Percentiles rank a stretch among this genome's conserved stretches.
These are phyloP conservation scores for Aporophyla nigra DNA, from an alignment of 2,888 invertebrate genomes.

Conservation along the genomic window DNA sequence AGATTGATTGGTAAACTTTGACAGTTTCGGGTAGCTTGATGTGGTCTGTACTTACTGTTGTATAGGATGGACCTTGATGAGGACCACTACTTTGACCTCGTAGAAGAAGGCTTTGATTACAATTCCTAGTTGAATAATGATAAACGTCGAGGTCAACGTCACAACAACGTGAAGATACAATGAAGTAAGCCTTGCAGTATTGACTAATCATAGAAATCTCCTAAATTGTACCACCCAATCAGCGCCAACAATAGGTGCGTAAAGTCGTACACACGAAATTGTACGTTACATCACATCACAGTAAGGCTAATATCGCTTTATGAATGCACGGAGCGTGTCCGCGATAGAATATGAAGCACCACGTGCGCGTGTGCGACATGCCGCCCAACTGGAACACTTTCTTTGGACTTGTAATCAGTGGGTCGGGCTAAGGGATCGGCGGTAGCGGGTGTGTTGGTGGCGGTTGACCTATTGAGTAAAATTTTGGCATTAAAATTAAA, in stretches of 20 bases:
- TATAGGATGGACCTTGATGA: too few relatives aligned
- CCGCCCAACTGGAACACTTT: conserved; percentile 76
- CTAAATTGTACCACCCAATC: conserved; percentile 10
- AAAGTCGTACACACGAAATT: conserved; percentile 19
- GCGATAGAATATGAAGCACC: conserved; percentile 67
- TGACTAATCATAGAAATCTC: neutral
- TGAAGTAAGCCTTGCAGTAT: neutral
- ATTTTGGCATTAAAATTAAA: too few relatives aligned
- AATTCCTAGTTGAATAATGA: too few relatives aligned
- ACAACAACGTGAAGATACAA: too few relatives aligned
- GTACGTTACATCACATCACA: conserved; percentile 56
- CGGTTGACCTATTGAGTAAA: neutral
- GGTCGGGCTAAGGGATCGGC: conserved; percentile 46
- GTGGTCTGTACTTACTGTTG: too few relatives aligned
- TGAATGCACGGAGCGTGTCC: conserved; percentile 68
- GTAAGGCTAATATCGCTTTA: conserved; percentile 56
- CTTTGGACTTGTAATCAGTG: conserved; percentile 72
- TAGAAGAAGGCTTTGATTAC: too few relatives aligned
- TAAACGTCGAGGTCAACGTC: too few relatives aligned
- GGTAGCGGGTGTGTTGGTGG: conserved; percentile 19
- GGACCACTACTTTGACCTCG: too few relatives aligned
- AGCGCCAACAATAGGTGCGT: neutral
- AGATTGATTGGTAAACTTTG: too few relatives aligned
- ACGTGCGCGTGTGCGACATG: conserved; percentile 62
- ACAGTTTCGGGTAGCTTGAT: too few relatives aligned